Conservation (phyloP, 2,888 invertebrate genomes). For the Aleiodes testaceus region DNA sequence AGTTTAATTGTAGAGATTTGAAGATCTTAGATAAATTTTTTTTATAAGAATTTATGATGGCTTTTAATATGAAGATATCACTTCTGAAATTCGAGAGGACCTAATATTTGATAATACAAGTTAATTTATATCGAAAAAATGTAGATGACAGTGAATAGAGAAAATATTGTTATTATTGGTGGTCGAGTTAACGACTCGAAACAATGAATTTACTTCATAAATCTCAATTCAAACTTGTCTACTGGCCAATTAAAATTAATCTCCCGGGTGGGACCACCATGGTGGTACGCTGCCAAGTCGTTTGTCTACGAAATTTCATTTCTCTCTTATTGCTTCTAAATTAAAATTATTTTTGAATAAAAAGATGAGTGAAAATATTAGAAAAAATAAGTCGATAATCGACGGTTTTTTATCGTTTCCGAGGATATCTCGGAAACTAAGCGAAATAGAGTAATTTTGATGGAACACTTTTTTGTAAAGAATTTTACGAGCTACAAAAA, state of each 20-base stretch:
- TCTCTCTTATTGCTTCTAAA: slow-evolving; percentile 16
- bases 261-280: slow-evolving; percentile 62
- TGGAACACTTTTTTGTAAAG: too few species aligned
- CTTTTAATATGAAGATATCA: too few species aligned
- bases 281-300: slow-evolving; percentile 44
- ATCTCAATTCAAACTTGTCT: slow-evolving; percentile 70
- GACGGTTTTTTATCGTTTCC: too few species aligned
- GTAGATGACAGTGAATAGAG: neutral
- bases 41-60: too few species aligned
- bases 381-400: too few species aligned
- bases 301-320: slow-evolving; percentile 41
- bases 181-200: slow-evolving; percentile 67
- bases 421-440: neutral
- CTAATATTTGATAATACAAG: neutral
- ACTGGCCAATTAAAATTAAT: slow-evolving; percentile 71
- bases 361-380: too few species aligned
- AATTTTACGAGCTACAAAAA: too few species aligned
- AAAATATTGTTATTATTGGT: slow-evolving; percentile 62
- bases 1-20: too few species aligned
- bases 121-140: neutral
- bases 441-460: too few species aligned
- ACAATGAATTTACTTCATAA: slow-evolving; percentile 73
- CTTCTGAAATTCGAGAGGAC: too few species aligned
- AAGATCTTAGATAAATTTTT: too few species aligned
- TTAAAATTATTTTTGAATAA: neutral